These are phyloP conservation scores for Drosophila busckii DNA, from an alignment of 1,140 invertebrate species.

Conservation along the genomic window DNA sequence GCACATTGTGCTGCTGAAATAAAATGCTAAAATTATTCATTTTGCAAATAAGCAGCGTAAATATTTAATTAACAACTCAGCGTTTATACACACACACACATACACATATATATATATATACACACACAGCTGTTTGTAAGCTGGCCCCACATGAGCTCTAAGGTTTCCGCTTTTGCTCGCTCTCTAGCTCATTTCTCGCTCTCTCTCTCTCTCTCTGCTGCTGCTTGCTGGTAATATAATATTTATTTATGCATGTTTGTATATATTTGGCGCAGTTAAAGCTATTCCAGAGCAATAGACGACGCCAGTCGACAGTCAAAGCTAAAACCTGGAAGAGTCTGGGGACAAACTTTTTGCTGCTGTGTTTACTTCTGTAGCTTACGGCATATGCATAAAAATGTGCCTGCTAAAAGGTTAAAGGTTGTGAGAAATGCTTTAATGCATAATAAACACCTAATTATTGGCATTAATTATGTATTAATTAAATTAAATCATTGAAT, in stretches of 20 bases:
- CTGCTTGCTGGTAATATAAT: slow-evolving; percentile 56
- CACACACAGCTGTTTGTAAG: slow-evolving; percentile 12
- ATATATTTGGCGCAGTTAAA: slow-evolving; percentile 35
- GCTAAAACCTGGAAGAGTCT: slow-evolving; percentile 41
- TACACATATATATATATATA: slow-evolving; percentile 25
- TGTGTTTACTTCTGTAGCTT: too few relatives aligned
- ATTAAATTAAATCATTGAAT: too few relatives aligned
- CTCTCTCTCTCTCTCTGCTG: not conserved
- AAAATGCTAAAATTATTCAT: slow-evolving; percentile 76
- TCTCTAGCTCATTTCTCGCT: not conserved
- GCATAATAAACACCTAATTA: too few relatives aligned
- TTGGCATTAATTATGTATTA: too few relatives aligned
- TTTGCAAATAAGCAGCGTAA: slow-evolving; percentile 76
- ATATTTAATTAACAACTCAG: slow-evolving; percentile 75
- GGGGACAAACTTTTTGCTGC: too few relatives aligned
- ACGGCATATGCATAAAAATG: too few relatives aligned
- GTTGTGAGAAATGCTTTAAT: too few relatives aligned
- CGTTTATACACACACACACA: slow-evolving; percentile 10
- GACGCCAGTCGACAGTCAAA: slow-evolving; percentile 30
- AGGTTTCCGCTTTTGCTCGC: slow-evolving; percentile 37
- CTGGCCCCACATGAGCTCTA: slow-evolving; percentile 34
- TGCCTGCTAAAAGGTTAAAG: too few relatives aligned
- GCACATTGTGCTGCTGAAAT: slow-evolving; percentile 49
- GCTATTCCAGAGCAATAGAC: slow-evolving; percentile 1
- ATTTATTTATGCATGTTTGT: slow-evolving; percentile 71